These are phyloP conservation scores for Xiphydria camelus DNA, from an alignment of 2,888 invertebrate genomes.

Conservation along the genomic window DNA sequence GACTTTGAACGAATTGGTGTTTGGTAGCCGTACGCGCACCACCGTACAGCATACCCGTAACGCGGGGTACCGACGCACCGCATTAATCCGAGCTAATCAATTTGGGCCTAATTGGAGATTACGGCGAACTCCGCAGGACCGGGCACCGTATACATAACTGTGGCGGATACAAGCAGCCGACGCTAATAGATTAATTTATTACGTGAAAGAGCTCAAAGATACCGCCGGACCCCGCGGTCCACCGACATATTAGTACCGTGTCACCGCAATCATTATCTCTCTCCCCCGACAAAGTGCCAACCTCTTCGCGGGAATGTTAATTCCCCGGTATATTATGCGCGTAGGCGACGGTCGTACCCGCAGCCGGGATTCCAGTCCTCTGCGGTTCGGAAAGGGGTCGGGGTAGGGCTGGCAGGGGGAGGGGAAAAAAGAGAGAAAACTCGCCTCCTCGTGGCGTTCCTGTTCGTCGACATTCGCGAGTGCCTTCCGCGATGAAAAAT, in stretches of 20 bases:
- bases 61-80: too few relatives aligned
- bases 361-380: too few relatives aligned
- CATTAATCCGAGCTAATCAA: constrained; percentile 54
- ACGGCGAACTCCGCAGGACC: constrained; percentile 28
- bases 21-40: too few relatives aligned
- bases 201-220: constrained; percentile 52
- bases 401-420: too few relatives aligned
- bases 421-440: too few relatives aligned
- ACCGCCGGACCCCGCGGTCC: constrained; percentile 39
- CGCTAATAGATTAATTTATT: constrained; percentile 57
- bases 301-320: constrained; percentile 44
- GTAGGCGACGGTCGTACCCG: background rate
- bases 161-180: constrained; percentile 23
- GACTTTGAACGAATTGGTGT: too few relatives aligned
- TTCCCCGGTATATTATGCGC: constrained; percentile 24
- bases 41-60: too few relatives aligned
- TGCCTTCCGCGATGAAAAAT: too few relatives aligned
- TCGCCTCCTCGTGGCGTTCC: too few relatives aligned
- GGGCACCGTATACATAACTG: constrained; percentile 3
- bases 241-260: constrained; percentile 53
- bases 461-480: too few relatives aligned
- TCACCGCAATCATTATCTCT: constrained; percentile 46
- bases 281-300: constrained; percentile 32
- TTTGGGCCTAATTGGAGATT: constrained; percentile 55
- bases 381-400: too few relatives aligned